Conservation (phyloP, 2,797 vertebrate species). For the Galagoides demidoff region DNA sequence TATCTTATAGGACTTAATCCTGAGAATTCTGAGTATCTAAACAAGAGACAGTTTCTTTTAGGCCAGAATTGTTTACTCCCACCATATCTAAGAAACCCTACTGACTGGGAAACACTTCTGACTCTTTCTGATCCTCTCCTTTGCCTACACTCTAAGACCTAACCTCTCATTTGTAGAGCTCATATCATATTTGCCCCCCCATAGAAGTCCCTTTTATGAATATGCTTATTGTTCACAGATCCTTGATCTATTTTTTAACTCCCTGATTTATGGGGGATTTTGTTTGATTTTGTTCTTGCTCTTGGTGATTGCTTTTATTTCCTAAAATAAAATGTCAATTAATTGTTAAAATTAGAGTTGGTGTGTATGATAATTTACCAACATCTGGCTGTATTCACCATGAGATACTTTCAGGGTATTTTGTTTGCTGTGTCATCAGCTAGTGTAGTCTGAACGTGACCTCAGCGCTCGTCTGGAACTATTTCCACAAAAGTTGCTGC, state of each 20-base stretch:
- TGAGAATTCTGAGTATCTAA: background rate
- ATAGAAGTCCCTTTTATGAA: background rate
- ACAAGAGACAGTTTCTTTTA: background rate
- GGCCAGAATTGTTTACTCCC: background rate
- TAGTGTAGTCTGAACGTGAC: background rate
- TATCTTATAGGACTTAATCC: background rate
- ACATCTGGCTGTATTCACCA: background rate
- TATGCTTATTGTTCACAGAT: background rate
- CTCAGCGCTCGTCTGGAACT: background rate
- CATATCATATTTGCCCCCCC: background rate
- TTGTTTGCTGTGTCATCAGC: background rate
- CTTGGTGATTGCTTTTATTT: background rate
- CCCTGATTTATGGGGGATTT: background rate
- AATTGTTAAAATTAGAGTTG: background rate
- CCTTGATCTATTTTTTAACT: background rate
- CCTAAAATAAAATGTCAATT: background rate
- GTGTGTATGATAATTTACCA: background rate
- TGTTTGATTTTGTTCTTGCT: background rate
- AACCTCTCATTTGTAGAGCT: background rate
- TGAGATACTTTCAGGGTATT: background rate
- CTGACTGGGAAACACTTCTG: background rate
- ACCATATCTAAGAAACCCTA: background rate
- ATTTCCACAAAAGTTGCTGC: background rate
- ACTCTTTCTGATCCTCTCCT: background rate
- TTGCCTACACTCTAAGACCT: background rate